These are phyloP conservation scores for Heteractis magnifica DNA, from an alignment of 92 coral and sea anemone genomes.

Conservation along the genomic window DNA sequence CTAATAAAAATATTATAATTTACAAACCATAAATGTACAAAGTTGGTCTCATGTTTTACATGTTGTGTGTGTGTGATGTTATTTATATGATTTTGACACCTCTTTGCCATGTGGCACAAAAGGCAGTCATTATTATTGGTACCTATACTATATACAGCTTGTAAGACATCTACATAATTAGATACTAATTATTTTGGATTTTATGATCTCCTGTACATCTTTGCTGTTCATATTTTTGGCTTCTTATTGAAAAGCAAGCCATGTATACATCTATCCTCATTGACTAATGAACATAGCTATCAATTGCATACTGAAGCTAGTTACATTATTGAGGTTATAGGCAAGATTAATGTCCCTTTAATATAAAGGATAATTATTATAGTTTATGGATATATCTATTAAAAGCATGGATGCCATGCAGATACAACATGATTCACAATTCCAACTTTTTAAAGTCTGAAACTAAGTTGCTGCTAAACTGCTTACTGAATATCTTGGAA, in stretches of 20 bases:
- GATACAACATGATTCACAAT: background rate
- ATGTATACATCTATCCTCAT: background rate
- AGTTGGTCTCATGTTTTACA: background rate
- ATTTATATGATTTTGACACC: background rate
- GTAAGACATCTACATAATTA: background rate
- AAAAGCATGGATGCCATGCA: constrained; percentile 36
- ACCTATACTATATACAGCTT: background rate
- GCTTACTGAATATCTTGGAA: background rate
- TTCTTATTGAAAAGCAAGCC: background rate
- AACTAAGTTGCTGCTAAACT: background rate
- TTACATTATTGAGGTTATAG: background rate
- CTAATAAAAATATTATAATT: background rate
- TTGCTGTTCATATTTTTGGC: background rate
- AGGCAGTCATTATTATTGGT: background rate
- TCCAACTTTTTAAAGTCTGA: background rate
- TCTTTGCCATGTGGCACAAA: background rate
- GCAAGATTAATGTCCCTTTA: background rate
- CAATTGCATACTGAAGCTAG: background rate
- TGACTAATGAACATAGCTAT: background rate
- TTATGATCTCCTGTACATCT: background rate
- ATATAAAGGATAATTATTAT: constrained; percentile 19
- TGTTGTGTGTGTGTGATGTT: background rate
- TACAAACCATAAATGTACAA: background rate
- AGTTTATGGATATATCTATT: background rate
- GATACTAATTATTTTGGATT: background rate